Conservation (phyloP, 2,113 vertebrate genomes). For the Ammospiza nelsoni region DNA sequence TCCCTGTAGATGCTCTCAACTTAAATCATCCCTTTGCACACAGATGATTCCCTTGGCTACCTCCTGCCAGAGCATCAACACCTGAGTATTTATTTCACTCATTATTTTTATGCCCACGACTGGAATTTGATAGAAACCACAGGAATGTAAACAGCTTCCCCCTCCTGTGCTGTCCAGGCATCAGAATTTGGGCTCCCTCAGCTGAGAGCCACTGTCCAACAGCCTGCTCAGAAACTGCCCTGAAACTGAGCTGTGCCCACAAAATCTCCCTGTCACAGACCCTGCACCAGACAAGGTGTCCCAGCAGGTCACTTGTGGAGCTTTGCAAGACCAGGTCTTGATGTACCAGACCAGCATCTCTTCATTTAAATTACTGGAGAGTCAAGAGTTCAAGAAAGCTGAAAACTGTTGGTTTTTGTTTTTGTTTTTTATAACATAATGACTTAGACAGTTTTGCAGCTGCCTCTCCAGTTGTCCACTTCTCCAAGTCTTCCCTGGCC, state of each 20-base stretch:
- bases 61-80: neutral
- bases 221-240: neutral
- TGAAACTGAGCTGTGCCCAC: neutral
- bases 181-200: neutral
- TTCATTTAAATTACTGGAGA: neutral
- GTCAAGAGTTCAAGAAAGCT: neutral
- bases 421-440: neutral
- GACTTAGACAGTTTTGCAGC: neutral
- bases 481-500: neutral
- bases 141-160: neutral
- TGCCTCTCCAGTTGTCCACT: neutral
- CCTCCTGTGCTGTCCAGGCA: neutral
- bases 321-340: neutral
- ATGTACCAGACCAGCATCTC: neutral
- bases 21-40: neutral
- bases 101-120: neutral
- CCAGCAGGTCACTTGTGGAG: neutral
- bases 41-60: neutral
- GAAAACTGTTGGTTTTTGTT: neutral
- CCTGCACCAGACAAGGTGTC: neutral
- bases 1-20: neutral
- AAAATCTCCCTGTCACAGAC: neutral
- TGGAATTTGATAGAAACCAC: neutral
- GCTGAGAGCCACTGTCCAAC: neutral
- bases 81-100: slow-evolving; percentile 17